Evolutionary conservation across 2,113 vertebrate species (phyloP), one percentile per base, ranked within the genome.

Genomic region (Dicentrarchus labrax): DNA sequence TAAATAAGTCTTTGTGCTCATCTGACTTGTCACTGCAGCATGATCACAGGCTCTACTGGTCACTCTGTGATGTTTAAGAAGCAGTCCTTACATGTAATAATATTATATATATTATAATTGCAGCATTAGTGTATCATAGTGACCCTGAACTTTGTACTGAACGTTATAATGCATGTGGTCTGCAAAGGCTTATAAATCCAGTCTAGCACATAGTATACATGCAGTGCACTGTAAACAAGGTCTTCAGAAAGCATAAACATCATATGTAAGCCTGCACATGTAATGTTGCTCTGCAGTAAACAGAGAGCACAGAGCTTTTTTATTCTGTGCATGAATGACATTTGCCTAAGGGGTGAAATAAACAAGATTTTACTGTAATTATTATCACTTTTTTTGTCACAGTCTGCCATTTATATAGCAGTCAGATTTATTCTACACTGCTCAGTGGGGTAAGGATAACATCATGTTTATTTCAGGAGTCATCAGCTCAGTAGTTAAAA

Each of bases 401-500:
- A 70, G 19, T 15, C 43, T 45, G 8, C 4, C 48, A 56, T 24
- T 68, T 51, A 5, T 7, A 6, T 10, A 67, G 36, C 54, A 64
- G 71, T 30, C 15, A 30, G 8, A 50, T 51, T 30, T 22, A 64
- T 68, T 61, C 67, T 67, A 21, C 47, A 53, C 54, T 77, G 82
- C 57, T 86, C 83, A 85, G 69, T 82, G 75, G 47, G 36, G 47
- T 73, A 72, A 54, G 38, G 60, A 80, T 90, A 89, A 88, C 66
- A 71, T 83, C 74, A 89, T 87, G 47, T 88, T 85, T 82, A 84
- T 91, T 92, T 90, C 67, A 92, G 24, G 60, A 89, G 66, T 78
- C 69, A 62, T 80, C 62, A 82, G 81, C 59, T 82, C 75, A 22
- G 50, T 54, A 81, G 80, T 82, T 84, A 80, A 87, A 91, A 84